Evolutionary conservation across 2,888 invertebrate genomes (phyloP).

Genomic region (Campoletis raptor): DNA sequence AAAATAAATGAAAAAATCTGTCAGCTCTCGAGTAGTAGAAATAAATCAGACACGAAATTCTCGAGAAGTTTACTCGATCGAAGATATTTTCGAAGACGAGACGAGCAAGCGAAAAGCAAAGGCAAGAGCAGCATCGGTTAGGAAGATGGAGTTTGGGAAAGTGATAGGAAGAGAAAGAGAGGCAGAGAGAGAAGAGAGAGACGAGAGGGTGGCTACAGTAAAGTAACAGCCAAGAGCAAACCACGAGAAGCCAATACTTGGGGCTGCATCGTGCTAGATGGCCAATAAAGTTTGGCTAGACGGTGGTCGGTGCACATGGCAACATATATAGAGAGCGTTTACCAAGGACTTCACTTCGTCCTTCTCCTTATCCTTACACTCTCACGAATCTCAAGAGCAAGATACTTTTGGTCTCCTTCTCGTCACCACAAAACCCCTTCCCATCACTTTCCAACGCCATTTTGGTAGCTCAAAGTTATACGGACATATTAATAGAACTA

Average conservation of each 20-base stretch:
- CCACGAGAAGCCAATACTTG: conserved; percentile 70
- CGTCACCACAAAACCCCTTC: conserved; percentile 66
- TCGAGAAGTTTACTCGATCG: conserved; percentile 20
- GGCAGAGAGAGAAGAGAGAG: neutral
- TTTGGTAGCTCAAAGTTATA: neutral
- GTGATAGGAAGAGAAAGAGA: conserved; percentile 11
- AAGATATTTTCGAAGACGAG: conserved; percentile 22
- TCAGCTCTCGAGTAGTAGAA: neutral
- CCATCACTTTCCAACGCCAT: conserved; percentile 43
- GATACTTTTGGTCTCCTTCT: conserved; percentile 61
- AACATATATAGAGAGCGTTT: conserved; percentile 25
- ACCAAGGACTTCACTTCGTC: conserved; percentile 49
- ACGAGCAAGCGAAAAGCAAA: conserved; percentile 36
- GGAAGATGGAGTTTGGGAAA: conserved; percentile 7
- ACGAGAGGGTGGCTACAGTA: conserved; percentile 23
- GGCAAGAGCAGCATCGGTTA: conserved; percentile 24
- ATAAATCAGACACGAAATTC: neutral
- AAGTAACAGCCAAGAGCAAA: conserved; percentile 59
- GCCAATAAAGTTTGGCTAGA: conserved; percentile 70
- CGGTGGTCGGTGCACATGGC: conserved; percentile 58
- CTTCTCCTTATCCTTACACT: conserved; percentile 36
- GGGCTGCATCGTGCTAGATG: conserved; percentile 64
- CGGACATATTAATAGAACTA: neutral
- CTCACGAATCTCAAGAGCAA: conserved; percentile 43
- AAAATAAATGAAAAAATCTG: neutral